These are phyloP conservation scores for Numida meleagris DNA, from an alignment of 2,113 vertebrate species.

Conservation along the genomic window DNA sequence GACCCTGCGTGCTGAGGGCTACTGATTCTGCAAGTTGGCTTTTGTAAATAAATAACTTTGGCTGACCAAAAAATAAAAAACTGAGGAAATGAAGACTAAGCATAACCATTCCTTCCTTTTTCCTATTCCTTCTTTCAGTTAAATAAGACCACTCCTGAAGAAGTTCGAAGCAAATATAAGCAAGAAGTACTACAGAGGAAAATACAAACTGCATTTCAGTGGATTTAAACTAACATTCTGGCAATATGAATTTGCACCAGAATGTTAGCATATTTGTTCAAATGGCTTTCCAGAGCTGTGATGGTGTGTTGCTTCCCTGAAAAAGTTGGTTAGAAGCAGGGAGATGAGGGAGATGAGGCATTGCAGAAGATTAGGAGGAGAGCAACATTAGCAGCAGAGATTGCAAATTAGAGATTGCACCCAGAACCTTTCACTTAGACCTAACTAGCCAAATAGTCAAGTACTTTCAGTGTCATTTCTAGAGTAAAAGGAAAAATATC, in stretches of 20 bases:
- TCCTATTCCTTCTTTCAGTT: background rate
- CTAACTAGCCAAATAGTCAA: background rate
- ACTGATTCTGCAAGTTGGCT: background rate
- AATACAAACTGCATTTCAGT: background rate
- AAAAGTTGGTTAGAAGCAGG: background rate
- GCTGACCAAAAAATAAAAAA: background rate
- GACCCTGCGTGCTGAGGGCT: background rate
- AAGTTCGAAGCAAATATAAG: background rate
- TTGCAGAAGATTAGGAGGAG: fast-evolving
- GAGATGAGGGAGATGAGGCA: background rate
- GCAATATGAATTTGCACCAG: background rate
- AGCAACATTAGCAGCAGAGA: background rate
- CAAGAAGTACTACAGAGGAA: background rate
- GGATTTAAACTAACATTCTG: background rate
- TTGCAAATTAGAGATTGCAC: too few relatives aligned
- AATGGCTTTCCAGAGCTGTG: background rate
- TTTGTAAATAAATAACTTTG: background rate
- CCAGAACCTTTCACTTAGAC: background rate
- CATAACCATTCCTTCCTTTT: background rate
- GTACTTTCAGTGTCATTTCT: background rate
- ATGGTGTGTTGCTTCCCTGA: background rate
- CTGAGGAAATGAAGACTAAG: background rate
- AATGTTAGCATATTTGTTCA: background rate
- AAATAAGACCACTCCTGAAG: background rate
- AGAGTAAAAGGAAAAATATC: background rate